Evolutionary conservation across 2,113 vertebrate genomes (phyloP).

Genomic region (Ascaphus truei): DNA sequence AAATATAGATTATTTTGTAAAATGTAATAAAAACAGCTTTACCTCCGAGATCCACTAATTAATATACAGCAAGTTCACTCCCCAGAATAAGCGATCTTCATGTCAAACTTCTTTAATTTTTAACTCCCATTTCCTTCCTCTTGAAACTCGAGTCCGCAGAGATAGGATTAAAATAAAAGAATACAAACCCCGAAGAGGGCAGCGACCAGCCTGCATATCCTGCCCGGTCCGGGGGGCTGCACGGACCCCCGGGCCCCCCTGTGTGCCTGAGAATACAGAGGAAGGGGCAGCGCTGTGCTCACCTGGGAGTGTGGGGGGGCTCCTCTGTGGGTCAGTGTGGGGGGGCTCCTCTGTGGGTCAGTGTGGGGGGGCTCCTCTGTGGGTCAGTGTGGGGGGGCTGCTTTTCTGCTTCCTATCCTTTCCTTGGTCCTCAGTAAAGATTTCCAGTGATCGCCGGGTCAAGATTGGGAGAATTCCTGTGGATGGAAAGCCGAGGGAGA

Average conservation of each 20-base stretch:
- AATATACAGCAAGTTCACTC: neutral
- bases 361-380: neutral
- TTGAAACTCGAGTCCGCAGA: constrained; percentile 1
- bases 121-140: constrained; percentile 35
- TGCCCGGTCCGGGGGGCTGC: no score
- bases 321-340: neutral
- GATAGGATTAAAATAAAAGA: neutral
- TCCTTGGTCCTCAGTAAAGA: neutral
- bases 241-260: no score
- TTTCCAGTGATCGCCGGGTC: neutral
- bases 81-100: neutral
- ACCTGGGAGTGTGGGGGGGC: neutral
- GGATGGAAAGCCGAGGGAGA: neutral
- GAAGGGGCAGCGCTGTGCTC: neutral
- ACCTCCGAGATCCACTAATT: no score
- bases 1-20: no score
- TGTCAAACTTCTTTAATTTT: constrained; percentile 25
- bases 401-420: neutral
- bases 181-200: neutral
- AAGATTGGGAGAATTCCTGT: neutral
- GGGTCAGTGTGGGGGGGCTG: neutral
- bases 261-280: no score
- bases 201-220: neutral
- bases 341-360: neutral
- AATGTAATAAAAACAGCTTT: no score